Percentiles rank a stretch among this genome's conserved stretches.
phyloP scores from a whole-genome alignment of 2,113 vertebrate species.

The Bothrops jararaca region DNA sequence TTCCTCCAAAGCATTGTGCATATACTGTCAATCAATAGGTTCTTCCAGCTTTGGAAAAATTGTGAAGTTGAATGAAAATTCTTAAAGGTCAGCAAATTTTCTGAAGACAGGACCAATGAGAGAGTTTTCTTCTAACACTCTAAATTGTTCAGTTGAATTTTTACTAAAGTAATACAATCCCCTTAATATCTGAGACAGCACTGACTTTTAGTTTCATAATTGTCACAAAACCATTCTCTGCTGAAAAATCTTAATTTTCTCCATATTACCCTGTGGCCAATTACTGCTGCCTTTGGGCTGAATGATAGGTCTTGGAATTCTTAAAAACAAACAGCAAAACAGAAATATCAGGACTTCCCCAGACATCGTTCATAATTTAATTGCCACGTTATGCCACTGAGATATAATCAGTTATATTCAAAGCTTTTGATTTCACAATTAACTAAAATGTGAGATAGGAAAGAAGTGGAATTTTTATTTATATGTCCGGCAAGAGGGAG shows the following conservation, averaged over 20 bases:
- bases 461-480: not conserved
- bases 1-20: not conserved
- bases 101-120: not conserved
- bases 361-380: slow-evolving; percentile 8
- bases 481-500: not conserved
- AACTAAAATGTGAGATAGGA: not conserved
- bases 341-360: slow-evolving; percentile 4
- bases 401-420: not conserved
- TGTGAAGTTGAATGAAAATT: not conserved
- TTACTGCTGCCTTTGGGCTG: not conserved
- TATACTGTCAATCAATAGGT: not conserved
- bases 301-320: not conserved
- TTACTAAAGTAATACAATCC: not conserved
- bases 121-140: not conserved
- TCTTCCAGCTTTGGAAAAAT: not conserved
- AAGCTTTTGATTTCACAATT: not conserved
- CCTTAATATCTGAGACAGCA: not conserved
- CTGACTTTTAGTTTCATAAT: not conserved
- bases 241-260: not conserved
- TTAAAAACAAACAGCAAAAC: not conserved
- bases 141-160: not conserved
- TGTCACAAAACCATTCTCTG: not conserved
- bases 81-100: not conserved
- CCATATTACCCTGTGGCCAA: not conserved
- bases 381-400: not conserved